Conservation (phyloP, 2,113 vertebrate genomes). For the Phalacrocorax aristotelis region DNA sequence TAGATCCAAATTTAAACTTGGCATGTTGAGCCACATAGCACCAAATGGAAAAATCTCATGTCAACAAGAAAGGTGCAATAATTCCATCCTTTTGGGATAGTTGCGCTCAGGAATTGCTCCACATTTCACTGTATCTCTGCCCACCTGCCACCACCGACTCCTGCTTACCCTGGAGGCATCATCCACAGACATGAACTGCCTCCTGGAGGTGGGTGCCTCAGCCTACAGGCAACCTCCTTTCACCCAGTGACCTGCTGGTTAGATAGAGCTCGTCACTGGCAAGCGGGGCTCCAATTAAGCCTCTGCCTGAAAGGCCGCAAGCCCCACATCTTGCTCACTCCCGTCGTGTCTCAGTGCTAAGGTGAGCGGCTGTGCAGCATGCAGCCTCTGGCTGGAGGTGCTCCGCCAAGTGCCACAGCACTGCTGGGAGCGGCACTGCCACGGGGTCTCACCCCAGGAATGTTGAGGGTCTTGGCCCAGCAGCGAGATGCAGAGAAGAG, state of each 20-base stretch:
- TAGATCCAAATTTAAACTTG: not conserved
- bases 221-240: not conserved
- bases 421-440: not conserved
- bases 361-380: not conserved
- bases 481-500: not conserved
- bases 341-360: not conserved
- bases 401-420: not conserved
- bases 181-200: not conserved
- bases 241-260: not conserved
- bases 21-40: not conserved
- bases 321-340: not conserved
- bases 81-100: not conserved
- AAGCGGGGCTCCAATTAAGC: not conserved
- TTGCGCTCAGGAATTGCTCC: not conserved
- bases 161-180: not conserved
- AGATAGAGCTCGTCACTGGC: not conserved
- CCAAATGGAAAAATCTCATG: not conserved
- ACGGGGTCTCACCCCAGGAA: not conserved
- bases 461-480: not conserved
- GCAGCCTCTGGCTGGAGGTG: not conserved
- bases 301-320: not conserved
- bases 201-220: not conserved
- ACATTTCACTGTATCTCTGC: not conserved
- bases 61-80: not conserved
- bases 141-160: too few relatives aligned